Evolutionary conservation across 2,888 invertebrate species (phyloP), one percentile per base, ranked within the genome.

Genomic region (Automeris io): DNA sequence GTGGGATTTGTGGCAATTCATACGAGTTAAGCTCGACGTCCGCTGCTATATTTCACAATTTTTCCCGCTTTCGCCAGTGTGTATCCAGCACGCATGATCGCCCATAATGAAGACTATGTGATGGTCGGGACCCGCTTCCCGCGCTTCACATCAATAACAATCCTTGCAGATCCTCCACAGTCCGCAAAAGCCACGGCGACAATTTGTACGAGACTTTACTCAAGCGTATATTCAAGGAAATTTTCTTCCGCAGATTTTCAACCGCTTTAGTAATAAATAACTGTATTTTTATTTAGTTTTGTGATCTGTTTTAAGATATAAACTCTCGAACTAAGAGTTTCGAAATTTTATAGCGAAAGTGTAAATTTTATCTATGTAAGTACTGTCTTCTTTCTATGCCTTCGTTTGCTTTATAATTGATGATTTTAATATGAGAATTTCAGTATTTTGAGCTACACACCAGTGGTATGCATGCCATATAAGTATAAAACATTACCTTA

Each of bases 71-170:
- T 54, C 51, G 47, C 54, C 57, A 55, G 60, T 64, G 57, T 62
- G 53, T 57, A 66, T 58, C 66, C 68, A 51, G 54, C 66, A 76
- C 73, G 77, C 78, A 72, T 75, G 80, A 74, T 74, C 71, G 67
- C 59, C 61, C 67, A 54, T 75, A 72, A 78, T 74, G 69, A 76
- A 77, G 74, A 70, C 70, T 72, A 76, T 74, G 67, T 57, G 66
- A 70, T 67, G 62, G 65, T 55, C 54, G 53, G 52, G 43, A 40
- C 51, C 45, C 42, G 38, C 36, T 26, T 12, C 39, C 44, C 47
- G 35, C 57, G 60, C 51, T 57, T 57, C 61, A 55, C 78, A 79
- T 80, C 74, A 76, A 80, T 82, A 80, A 78, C 78, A 79, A 77
- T 77, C 69, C 70, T 57, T 59, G 42, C 60, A 66, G 65, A 74